These are phyloP conservation scores for Rhopalosiphum nymphaeae DNA, from an alignment of 2,888 invertebrate species.

Conservation along the genomic window DNA sequence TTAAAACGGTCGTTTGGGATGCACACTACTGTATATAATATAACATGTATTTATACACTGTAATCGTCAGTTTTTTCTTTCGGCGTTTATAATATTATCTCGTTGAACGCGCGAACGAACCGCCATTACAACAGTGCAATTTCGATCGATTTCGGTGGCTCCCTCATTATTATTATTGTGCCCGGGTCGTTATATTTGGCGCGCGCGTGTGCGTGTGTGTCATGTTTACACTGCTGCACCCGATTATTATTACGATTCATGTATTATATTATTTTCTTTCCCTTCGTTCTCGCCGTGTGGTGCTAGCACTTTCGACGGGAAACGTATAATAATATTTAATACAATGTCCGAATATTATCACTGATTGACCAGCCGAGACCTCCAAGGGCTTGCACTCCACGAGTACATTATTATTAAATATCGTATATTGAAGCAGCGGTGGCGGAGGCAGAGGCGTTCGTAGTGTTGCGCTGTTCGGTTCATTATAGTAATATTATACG, in stretches of 20 bases:
- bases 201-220: not conserved
- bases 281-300: not conserved
- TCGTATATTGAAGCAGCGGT: not conserved
- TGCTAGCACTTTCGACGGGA: not conserved
- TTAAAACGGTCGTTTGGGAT: not conserved
- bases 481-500: not conserved
- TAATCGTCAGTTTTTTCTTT: not conserved
- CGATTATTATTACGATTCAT: not conserved
- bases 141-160: not conserved
- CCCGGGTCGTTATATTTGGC: not conserved
- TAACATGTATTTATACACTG: not conserved
- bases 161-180: not conserved
- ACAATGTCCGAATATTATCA: not conserved
- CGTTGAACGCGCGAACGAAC: not conserved
- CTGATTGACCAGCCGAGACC: slow-evolving; percentile 5
- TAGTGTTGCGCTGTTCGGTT: not conserved
- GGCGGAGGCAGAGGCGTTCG: not conserved
- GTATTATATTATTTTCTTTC: not conserved
- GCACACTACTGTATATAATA: not conserved
- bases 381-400: slow-evolving; percentile 4
- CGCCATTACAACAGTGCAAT: not conserved
- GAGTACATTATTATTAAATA: not conserved
- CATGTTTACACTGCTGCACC: not conserved
- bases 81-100: not conserved
- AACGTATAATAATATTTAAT: not conserved